These are phyloP conservation scores for Synanthedon formicaeformis DNA, from an alignment of 2,888 invertebrate species.

Conservation along the genomic window DNA sequence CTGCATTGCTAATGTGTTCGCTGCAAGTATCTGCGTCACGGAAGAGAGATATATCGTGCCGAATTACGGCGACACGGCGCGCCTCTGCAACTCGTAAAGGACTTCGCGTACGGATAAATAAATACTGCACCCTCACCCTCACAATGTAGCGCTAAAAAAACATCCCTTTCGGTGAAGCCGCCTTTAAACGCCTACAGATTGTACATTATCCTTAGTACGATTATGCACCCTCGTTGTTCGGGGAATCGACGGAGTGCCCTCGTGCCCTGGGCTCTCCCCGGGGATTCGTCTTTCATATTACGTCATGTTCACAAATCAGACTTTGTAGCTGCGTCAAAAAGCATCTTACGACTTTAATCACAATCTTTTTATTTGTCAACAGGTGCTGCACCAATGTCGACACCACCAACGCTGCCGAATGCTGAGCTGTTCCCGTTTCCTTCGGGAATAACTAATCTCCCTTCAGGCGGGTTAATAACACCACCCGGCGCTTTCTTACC, in stretches of 20 bases:
- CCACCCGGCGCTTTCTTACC: slow-evolving; percentile 71
- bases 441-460: slow-evolving; percentile 50
- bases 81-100: slow-evolving; percentile 50
- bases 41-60: slow-evolving; percentile 35
- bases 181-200: slow-evolving; percentile 72
- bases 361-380: slow-evolving; percentile 32
- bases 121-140: slow-evolving; percentile 71
- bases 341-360: slow-evolving; percentile 9
- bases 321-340: slow-evolving; percentile 24
- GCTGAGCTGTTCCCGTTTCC: slow-evolving; percentile 58
- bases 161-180: slow-evolving; percentile 68
- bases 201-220: slow-evolving; percentile 71
- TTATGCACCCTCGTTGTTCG: slow-evolving; percentile 70
- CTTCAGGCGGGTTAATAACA: slow-evolving; percentile 62
- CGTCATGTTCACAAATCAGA: slow-evolving; percentile 56
- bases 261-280: slow-evolving; percentile 45
- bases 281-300: slow-evolving; percentile 65
- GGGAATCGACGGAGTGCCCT: slow-evolving; percentile 64
- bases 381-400: slow-evolving; percentile 53
- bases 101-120: slow-evolving; percentile 62
- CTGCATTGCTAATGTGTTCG: slow-evolving; percentile 49
- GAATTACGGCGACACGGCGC: slow-evolving; percentile 49
- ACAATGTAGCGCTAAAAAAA: slow-evolving; percentile 65
- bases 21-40: slow-evolving; percentile 21
- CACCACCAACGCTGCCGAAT: slow-evolving; percentile 48